phyloP scores from a whole-genome alignment of 2,888 invertebrate genomes.

The Phrixothrix hirtus region DNA sequence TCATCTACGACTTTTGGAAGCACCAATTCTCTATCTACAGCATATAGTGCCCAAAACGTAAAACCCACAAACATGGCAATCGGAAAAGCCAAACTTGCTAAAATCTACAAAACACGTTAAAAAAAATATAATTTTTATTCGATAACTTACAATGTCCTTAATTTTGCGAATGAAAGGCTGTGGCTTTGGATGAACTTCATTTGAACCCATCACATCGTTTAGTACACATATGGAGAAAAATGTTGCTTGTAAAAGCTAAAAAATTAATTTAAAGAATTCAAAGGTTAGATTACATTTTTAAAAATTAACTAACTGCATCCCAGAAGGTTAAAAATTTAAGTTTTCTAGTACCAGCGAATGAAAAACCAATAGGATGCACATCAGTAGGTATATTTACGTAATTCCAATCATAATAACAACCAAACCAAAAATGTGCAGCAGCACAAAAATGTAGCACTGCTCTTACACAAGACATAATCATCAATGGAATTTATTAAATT shows the following conservation, averaged over 20 bases:
- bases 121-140: background rate
- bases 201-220: conserved; percentile 77
- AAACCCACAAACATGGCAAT: conserved; percentile 83
- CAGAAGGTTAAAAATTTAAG: conserved; percentile 83
- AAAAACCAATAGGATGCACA: conserved; percentile 54
- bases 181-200: conserved; percentile 67
- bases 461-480: no score
- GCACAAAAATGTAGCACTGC: conserved; percentile 64
- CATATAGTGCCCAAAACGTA: conserved; percentile 89
- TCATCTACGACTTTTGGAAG: conserved; percentile 82
- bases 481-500: no score
- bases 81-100: conserved; percentile 74
- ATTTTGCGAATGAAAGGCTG: conserved; percentile 70
- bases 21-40: conserved; percentile 87
- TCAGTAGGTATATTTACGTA: conserved; percentile 65
- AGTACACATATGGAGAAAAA: conserved; percentile 76
- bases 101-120: conserved; percentile 40
- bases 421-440: conserved; percentile 67
- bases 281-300: background rate
- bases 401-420: conserved; percentile 70
- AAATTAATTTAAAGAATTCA: conserved; percentile 33
- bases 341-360: conserved; percentile 70
- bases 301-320: conserved; percentile 74
- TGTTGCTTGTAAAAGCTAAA: conserved; percentile 62
- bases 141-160: conserved; percentile 57